Evolutionary conservation across 1,140 invertebrate genomes (phyloP).

Genomic region (Hypsibius dujardini): DNA sequence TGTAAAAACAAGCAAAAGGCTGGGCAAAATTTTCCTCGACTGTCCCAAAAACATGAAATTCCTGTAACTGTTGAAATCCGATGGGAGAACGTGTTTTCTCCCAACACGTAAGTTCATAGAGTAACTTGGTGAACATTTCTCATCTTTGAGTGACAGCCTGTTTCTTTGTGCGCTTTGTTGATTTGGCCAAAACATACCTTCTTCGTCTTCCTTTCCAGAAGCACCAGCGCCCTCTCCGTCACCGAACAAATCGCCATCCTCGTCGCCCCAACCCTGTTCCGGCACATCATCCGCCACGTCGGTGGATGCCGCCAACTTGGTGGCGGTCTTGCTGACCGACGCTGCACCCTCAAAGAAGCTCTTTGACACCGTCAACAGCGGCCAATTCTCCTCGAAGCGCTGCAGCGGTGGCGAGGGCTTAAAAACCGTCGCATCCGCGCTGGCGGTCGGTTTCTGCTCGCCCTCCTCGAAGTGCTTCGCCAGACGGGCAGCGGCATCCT

Average conservation of each 20-base stretch:
- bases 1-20: too few species aligned
- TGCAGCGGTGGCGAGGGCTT: slow-evolving; percentile 69
- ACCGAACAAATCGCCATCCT: slow-evolving; percentile 28
- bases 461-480: slow-evolving; percentile 45
- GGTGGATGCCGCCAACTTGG: slow-evolving; percentile 50
- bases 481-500: slow-evolving; percentile 58
- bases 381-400: slow-evolving; percentile 83
- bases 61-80: too few species aligned
- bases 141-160: too few species aligned
- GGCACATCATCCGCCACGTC: slow-evolving; percentile 51
- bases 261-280: slow-evolving; percentile 33
- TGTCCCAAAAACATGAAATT: too few species aligned
- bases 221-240: slow-evolving; percentile 34
- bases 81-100: too few species aligned
- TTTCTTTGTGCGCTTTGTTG: too few species aligned
- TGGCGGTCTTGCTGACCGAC: slow-evolving; percentile 34
- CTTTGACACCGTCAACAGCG: slow-evolving; percentile 68
- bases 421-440: slow-evolving; percentile 56
- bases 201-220: slow-evolving; percentile 21
- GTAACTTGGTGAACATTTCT: too few species aligned
- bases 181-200: background rate
- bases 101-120: too few species aligned
- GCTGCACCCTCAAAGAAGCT: slow-evolving; percentile 60
- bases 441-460: slow-evolving; percentile 51
- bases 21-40: too few species aligned